These are phyloP conservation scores for Eupithecia inturbata DNA, from an alignment of 2,888 invertebrate species.

Conservation along the genomic window DNA sequence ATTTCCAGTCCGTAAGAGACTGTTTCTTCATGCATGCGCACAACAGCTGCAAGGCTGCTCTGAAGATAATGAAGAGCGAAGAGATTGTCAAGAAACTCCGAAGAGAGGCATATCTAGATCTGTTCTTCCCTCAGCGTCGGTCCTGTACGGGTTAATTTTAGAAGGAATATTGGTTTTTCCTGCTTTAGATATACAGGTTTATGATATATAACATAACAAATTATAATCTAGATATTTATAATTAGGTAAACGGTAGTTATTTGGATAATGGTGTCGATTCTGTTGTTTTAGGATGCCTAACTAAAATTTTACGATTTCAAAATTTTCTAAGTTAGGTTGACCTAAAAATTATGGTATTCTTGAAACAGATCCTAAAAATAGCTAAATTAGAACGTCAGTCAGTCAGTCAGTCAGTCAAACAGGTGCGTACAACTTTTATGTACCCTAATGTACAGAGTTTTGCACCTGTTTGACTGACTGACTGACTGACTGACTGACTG, in stretches of 20 bases:
- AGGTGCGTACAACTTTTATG: too few species aligned
- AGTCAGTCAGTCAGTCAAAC: too few species aligned
- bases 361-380: too few species aligned
- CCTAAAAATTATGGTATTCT: too few species aligned
- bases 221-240: not conserved
- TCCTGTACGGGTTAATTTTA: slow-evolving; percentile 50
- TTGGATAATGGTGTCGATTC: too few species aligned
- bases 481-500: too few species aligned
- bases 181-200: not conserved
- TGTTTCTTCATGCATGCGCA: slow-evolving; percentile 81
- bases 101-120: slow-evolving; percentile 78
- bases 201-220: not conserved
- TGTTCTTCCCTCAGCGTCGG: slow-evolving; percentile 76
- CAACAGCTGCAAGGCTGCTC: slow-evolving; percentile 78
- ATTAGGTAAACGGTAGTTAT: not conserved
- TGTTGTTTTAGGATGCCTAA: too few species aligned
- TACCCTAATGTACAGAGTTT: too few species aligned
- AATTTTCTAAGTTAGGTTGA: too few species aligned
- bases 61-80: slow-evolving; percentile 79
- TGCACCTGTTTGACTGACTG: too few species aligned
- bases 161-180: not conserved
- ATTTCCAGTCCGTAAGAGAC: slow-evolving; percentile 74
- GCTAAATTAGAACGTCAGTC: too few species aligned
- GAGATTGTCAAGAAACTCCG: slow-evolving; percentile 77
- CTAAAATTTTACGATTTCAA: too few species aligned